phyloP scores from a whole-genome alignment of 2,113 vertebrate genomes.

The Dryoscopus gambensis region DNA sequence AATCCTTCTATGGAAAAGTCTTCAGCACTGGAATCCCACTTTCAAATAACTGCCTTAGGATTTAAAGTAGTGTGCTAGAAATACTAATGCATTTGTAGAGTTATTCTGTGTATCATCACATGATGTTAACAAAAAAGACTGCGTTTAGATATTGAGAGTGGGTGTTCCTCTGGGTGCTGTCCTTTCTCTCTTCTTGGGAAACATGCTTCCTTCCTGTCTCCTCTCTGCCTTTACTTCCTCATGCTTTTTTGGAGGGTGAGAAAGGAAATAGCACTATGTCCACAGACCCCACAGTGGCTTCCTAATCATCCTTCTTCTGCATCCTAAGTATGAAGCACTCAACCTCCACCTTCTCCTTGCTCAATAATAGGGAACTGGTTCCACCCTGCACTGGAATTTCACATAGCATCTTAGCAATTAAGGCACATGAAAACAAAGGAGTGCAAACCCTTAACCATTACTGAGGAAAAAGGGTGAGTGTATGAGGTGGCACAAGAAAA shows the following conservation, averaged over 20 bases:
- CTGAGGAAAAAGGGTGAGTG: neutral
- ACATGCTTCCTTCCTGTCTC: neutral
- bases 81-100: neutral
- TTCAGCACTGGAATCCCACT: neutral
- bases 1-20: neutral
- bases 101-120: neutral
- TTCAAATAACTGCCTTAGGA: neutral
- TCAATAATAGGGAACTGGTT: neutral
- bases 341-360: neutral
- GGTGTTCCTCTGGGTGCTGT: neutral
- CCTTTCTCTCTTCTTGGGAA: neutral
- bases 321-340: neutral
- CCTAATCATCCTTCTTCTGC: neutral
- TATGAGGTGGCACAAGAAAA: neutral
- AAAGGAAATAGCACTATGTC: neutral
- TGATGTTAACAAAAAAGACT: neutral
- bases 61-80: neutral
- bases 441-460: neutral
- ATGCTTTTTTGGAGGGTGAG: neutral
- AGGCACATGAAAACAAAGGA: neutral
- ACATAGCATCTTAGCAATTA: neutral
- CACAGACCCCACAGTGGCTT: neutral
- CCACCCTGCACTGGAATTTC: constrained; percentile 2
- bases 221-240: neutral
- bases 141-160: neutral